Evolutionary conservation across 2,797 vertebrate species (phyloP), one percentile per base, ranked within the genome.

Genomic region (Pygocentrus nattereri): DNA sequence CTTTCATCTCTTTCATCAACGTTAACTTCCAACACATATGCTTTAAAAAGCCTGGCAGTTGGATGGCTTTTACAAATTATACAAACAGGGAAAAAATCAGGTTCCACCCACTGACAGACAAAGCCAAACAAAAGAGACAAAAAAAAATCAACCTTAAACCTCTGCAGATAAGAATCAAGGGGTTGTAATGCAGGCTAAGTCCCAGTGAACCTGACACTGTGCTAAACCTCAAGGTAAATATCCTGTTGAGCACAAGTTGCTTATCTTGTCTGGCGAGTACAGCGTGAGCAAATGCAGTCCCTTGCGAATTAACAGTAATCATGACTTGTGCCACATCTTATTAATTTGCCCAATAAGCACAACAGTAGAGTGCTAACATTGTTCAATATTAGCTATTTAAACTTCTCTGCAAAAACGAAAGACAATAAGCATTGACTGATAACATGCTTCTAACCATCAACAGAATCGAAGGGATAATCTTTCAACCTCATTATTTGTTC

Each of bases 181-280:
- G 58, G 49, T 13, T 21, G n/a, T 68, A 67, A 78, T n/a, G 15
- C 41, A 58, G 27, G 34, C 7, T 52, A 56, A 25, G 52, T 78
- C 62, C 18, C 70, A 38, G 31, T 44, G 56, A 21, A 12, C 59
- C 58, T 73, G 25, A 23, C 41, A 16, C 23, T 41, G 23, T 7
- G 12, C 47, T 25, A 77, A 44, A 67, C 18, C 41, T 69, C 34
- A 56, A 38, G 21, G n/a, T 67, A 49, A 82, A 73, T 49, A 47
- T 25, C 18, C 70, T 65, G 38, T 41, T 38, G 16, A 64, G 59
- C 13, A 16, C 58, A 79, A 49, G 61, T 56, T 38, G 58, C 15
- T 73, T 79, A 79, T 79, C 78, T 79, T 64, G 58, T 79, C 69
- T 72, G 58, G 58, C 73, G 44, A 73, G 78, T 71, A 50, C 18